Percentiles rank a stretch among this genome's conserved stretches.
These are phyloP conservation scores for Nothoprocta perdicaria DNA, from an alignment of 2,113 vertebrate species.

Conservation along the genomic window DNA sequence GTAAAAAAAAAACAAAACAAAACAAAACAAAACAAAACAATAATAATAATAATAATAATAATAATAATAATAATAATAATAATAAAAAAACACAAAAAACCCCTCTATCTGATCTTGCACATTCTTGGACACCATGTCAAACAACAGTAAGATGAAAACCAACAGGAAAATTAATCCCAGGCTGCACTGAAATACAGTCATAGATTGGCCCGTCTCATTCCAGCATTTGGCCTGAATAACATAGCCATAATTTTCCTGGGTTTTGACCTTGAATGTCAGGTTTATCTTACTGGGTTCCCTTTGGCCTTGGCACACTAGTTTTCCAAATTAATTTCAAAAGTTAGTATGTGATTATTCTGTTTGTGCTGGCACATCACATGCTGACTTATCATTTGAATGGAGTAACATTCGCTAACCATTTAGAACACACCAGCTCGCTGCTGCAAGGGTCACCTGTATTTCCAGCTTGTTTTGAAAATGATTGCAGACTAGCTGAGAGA, in stretches of 20 bases:
- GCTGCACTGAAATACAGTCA: neutral
- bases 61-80: too few relatives aligned
- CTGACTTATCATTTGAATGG: slow-evolving; percentile 5
- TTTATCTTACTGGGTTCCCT: slow-evolving; percentile 6
- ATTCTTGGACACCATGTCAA: neutral
- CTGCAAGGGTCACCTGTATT: slow-evolving; percentile 35
- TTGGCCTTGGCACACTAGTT: slow-evolving; percentile 37
- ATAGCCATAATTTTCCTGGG: neutral
- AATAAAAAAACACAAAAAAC: too few relatives aligned
- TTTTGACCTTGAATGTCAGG: slow-evolving; percentile 4
- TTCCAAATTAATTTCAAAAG: slow-evolving; percentile 59
- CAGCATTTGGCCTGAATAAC: neutral
- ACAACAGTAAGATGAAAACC: neutral
- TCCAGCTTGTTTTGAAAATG: neutral
- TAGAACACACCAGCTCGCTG: neutral
- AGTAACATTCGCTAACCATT: neutral
- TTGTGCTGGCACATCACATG: slow-evolving; percentile 50
- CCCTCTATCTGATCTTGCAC: neutral
- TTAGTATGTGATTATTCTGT: slow-evolving; percentile 27
- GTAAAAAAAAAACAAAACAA: neutral
- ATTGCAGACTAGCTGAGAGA: neutral
- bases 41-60: too few relatives aligned
- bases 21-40: too few relatives aligned
- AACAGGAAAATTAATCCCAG: neutral
- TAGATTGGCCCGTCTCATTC: neutral